Conservation (phyloP, 2,113 vertebrate genomes). For the Microcebus lehilahytsara region DNA sequence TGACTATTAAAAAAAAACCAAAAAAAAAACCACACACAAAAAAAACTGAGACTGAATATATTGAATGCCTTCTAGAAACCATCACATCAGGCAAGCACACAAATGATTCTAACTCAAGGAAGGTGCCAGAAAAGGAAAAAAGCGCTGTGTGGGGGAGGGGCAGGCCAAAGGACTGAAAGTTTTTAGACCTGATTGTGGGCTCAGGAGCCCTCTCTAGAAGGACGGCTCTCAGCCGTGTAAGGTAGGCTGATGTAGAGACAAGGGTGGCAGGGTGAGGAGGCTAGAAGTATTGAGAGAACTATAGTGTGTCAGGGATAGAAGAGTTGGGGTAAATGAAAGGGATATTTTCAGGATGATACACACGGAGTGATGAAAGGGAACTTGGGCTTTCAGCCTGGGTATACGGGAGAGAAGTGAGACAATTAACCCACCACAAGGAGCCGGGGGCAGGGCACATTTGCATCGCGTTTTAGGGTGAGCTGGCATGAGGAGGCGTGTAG, state of each 20-base stretch:
- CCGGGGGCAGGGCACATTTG: too few species aligned
- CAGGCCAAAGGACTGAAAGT: neutral
- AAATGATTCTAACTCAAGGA: neutral
- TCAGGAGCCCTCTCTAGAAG: neutral
- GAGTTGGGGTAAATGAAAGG: neutral
- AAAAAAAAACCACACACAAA: neutral
- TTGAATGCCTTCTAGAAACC: neutral
- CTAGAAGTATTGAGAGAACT: neutral
- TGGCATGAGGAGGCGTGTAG: neutral
- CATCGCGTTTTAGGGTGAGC: neutral
- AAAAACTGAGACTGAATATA: neutral
- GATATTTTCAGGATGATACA: neutral
- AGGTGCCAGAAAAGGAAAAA: neutral
- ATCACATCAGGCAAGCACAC: neutral
- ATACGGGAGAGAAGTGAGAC: neutral
- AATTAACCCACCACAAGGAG: too few species aligned
- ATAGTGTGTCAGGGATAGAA: rapidly evolving
- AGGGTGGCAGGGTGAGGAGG: neutral
- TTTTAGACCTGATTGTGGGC: neutral
- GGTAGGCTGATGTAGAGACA: neutral
- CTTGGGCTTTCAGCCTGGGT: neutral
- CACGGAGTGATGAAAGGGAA: neutral
- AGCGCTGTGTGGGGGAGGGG: neutral
- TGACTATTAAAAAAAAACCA: neutral
- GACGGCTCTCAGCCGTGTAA: neutral